These are phyloP conservation scores for Hypocryptadius cinnamomeus DNA, from an alignment of 2,113 vertebrate species.

Conservation along the genomic window DNA sequence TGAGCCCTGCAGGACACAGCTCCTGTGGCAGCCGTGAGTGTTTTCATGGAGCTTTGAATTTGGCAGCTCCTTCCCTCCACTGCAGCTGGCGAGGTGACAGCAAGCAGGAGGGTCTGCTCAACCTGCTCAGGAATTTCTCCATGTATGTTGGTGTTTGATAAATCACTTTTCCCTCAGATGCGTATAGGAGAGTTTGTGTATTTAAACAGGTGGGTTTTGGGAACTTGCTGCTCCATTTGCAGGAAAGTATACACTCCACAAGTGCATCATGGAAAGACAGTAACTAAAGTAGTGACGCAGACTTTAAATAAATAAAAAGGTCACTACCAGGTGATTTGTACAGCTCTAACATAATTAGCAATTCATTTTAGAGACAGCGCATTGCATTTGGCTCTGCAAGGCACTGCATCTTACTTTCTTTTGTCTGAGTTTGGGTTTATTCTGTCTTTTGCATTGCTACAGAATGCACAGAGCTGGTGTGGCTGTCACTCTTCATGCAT, in stretches of 20 bases:
- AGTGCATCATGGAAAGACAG: conserved; percentile 30
- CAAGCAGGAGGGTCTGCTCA: background rate
- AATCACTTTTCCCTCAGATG: background rate
- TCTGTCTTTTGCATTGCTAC: background rate
- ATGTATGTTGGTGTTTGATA: background rate
- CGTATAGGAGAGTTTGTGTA: background rate
- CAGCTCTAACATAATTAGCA: background rate
- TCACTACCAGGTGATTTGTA: conserved; percentile 3
- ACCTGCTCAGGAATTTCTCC: background rate
- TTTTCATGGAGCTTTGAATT: background rate
- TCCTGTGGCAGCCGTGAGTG: background rate
- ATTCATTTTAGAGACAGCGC: background rate
- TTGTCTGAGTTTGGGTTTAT: background rate
- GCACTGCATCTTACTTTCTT: background rate
- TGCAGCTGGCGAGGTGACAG: background rate
- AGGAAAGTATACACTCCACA: background rate
- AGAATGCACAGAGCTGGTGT: background rate
- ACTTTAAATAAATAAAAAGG: conserved; percentile 1
- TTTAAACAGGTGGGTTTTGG: background rate
- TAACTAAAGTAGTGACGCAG: conserved; percentile 24
- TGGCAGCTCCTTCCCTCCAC: background rate
- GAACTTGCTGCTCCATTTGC: background rate
- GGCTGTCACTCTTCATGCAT: background rate
- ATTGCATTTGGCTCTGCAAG: background rate
- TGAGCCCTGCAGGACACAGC: background rate